These are phyloP conservation scores for Microplitis manilae DNA, from an alignment of 2,888 invertebrate genomes.

Conservation along the genomic window DNA sequence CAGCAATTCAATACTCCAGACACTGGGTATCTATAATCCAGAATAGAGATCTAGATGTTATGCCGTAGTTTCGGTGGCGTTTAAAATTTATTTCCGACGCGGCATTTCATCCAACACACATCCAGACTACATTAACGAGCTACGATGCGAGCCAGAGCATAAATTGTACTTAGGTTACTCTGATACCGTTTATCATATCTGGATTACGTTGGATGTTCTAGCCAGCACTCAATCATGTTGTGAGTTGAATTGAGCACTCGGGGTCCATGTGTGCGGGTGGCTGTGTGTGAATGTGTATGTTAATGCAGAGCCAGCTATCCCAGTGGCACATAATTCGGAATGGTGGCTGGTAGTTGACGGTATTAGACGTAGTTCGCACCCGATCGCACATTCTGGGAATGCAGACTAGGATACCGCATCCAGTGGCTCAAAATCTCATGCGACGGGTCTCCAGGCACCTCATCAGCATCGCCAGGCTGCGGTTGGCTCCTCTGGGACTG, in stretches of 20 bases:
- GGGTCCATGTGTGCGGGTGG: no score
- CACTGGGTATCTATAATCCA: no score
- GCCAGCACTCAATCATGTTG: not conserved
- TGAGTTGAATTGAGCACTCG: no score
- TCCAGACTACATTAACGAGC: no score
- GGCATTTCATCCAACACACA: no score
- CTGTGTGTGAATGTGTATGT: no score
- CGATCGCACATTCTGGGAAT: not conserved
- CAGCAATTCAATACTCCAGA: no score
- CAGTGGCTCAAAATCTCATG: not conserved
- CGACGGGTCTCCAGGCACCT: conserved; percentile 1
- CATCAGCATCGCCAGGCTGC: not conserved
- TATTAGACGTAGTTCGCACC: no score
- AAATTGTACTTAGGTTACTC: not conserved
- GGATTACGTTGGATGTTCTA: not conserved
- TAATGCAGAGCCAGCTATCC: not conserved
- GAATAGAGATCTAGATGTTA: no score
- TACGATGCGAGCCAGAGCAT: not conserved
- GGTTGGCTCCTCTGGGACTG: not conserved
- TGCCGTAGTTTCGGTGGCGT: no score
- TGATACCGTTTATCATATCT: not conserved
- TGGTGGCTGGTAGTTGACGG: not conserved
- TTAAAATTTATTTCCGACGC: no score
- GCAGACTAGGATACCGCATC: not conserved
- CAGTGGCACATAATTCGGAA: not conserved